Base-by-base conservation (phyloP, 2,888 invertebrate genomes). In the Gerris lacustris region DNA sequence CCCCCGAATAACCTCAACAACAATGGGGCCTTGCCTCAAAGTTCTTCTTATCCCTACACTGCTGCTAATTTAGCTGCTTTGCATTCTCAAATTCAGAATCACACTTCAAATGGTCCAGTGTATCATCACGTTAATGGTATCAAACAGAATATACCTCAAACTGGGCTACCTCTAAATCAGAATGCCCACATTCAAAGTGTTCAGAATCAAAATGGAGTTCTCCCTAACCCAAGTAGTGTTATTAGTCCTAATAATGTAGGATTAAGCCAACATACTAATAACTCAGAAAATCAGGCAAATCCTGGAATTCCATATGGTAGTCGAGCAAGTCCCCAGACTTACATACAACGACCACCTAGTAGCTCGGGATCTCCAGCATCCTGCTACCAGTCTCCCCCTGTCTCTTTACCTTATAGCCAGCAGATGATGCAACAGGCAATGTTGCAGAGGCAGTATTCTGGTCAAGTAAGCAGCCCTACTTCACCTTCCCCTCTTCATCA, bases 291-390 rank as follows among this genome's bases (percentile, higher is more conserved):
- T 5, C 55, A 55, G 55, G 11, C 9, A 2, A 55, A 9, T 15
- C 15, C 55, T 55, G 15, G 55, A 11, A 11, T 55, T 11, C 55
- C 55, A 11, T 55, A 11, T 15, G 15, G 55, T 4, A 55, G 15
- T 55, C 9, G 55, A 55, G 55, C 55, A 55, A 55, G 55, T 55
- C 55, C 55, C 15, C 64, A 64, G 64, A 64, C 1, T 64, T 64
- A n/a, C 64, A 7, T 64, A n/a, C 64, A 64, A n/a, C 17, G 64
- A 64, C 64, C 64, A n/a, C 64, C 64, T 18, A 76, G 76, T 66
- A 77, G 75, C 73, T 80, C 80, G 66, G 78, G 77, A 63, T 69
- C 71, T 6, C 78, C 78, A 73, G 76, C 75, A 74, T 72, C 76
- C 63, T 70, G 68, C 67, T 71, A 75, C 63, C 72, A 69, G 43